Conservation (phyloP, 1,140 invertebrate species). For the Drosophila ironensis region DNA sequence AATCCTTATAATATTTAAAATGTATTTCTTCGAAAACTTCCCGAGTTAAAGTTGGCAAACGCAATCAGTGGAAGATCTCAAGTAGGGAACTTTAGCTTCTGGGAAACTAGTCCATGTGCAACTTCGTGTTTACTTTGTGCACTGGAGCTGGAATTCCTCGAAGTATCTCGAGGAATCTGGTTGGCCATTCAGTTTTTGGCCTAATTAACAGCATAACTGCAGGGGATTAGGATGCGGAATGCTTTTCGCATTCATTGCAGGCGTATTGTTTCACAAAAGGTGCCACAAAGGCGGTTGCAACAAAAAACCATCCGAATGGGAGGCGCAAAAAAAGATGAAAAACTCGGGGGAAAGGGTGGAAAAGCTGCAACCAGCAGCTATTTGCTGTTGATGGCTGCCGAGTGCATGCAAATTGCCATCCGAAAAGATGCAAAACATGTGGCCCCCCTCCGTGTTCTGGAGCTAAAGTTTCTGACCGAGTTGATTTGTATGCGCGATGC, state of each 20-base stretch:
- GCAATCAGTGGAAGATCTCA: too few species aligned
- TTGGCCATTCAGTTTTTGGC: slow-evolving; percentile 33
- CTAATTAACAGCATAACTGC: slow-evolving; percentile 54
- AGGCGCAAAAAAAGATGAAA: neutral
- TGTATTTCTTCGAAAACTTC: too few species aligned
- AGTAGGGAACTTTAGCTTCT: too few species aligned
- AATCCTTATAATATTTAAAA: too few species aligned
- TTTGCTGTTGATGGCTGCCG: slow-evolving; percentile 77
- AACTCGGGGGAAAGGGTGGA: too few species aligned
- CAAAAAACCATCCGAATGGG: neutral
- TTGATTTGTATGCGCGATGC: slow-evolving; percentile 71
- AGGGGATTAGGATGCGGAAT: slow-evolving; percentile 44
- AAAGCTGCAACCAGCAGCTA: slow-evolving; percentile 58
- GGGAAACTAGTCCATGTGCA: slow-evolving; percentile 3
- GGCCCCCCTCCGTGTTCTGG: slow-evolving; percentile 30
- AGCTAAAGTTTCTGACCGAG: slow-evolving; percentile 45
- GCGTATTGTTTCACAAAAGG: slow-evolving; percentile 59
- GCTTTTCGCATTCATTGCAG: slow-evolving; percentile 44
- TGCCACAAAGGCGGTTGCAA: slow-evolving; percentile 27
- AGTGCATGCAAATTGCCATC: slow-evolving; percentile 78
- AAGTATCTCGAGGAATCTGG: slow-evolving; percentile 28
- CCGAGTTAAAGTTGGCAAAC: too few species aligned
- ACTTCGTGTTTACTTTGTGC: slow-evolving; percentile 33
- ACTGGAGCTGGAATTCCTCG: neutral
- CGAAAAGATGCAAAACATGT: slow-evolving; percentile 77